Evolutionary conservation across 2,113 vertebrate species (phyloP).

Genomic region (Chloroceryle aenea): DNA sequence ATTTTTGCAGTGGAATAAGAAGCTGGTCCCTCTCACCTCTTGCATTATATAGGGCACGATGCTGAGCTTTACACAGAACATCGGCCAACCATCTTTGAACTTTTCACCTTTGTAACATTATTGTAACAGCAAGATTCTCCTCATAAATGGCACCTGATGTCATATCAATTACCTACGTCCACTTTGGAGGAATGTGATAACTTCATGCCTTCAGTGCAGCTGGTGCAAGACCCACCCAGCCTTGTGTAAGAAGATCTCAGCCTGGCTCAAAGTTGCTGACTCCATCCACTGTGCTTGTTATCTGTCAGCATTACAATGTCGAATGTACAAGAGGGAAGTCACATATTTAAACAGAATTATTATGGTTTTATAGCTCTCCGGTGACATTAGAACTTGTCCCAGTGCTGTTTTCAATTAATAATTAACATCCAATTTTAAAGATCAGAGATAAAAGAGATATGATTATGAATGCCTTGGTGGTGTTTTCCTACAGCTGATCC

Average conservation of each 20-base stretch:
- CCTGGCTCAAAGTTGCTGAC: neutral
- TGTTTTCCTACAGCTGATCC: neutral
- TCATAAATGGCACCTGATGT: neutral
- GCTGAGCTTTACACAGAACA: neutral
- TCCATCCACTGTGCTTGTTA: neutral
- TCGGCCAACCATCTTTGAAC: neutral
- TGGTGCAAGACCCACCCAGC: neutral
- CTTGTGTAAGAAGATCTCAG: neutral
- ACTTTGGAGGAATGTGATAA: neutral
- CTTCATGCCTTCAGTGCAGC: neutral
- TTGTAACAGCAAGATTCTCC: neutral
- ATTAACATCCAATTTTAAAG: slow-evolving; percentile 27
- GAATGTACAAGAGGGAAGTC: neutral
- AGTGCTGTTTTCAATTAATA: neutral
- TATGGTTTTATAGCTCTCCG: neutral
- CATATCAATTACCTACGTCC: neutral
- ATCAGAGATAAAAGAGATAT: neutral
- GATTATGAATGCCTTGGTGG: neutral
- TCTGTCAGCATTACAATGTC: neutral
- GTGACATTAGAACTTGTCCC: neutral
- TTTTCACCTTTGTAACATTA: neutral
- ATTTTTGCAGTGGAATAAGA: neutral
- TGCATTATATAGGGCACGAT: slow-evolving; percentile 25
- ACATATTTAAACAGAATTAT: neutral
- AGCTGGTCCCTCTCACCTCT: neutral